Conservation (phyloP, 2,797 vertebrate species). For the Phoeniculus purpureus region DNA sequence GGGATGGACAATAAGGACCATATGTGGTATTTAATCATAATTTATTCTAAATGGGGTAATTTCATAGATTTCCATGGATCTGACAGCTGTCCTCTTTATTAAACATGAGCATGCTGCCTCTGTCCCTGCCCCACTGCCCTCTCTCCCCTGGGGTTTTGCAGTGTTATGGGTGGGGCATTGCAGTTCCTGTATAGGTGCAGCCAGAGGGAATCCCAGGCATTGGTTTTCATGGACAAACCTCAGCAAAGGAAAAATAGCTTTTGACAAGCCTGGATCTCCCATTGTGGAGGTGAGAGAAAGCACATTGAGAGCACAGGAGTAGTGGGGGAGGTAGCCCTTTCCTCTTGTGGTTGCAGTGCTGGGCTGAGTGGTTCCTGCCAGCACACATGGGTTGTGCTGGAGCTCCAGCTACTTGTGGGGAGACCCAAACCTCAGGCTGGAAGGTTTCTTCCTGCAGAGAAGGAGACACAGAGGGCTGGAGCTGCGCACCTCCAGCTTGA, state of each 20-base stretch:
- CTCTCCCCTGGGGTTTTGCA: neutral
- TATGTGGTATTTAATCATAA: conserved; percentile 38
- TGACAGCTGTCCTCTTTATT: neutral
- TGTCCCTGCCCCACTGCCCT: neutral
- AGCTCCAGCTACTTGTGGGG: rapidly evolving
- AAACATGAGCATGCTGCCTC: neutral
- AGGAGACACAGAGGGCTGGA: neutral
- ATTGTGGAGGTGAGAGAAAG: neutral
- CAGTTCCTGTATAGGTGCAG: neutral
- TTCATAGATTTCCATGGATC: conserved; percentile 20
- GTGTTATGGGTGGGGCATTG: rapidly evolving
- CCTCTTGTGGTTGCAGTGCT: neutral
- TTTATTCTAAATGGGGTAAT: conserved; percentile 22
- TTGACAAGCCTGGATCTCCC: neutral
- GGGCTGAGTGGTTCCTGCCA: neutral
- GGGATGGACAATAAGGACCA: neutral
- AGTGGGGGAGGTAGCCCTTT: neutral
- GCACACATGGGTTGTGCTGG: rapidly evolving
- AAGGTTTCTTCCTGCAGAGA: neutral
- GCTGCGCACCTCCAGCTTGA: rapidly evolving
- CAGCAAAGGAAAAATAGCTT: neutral
- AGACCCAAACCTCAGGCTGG: rapidly evolving
- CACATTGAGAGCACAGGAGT: neutral
- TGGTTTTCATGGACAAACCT: neutral
- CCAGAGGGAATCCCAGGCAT: neutral